These are phyloP conservation scores for Dexiosoma caninum DNA, from an alignment of 2,888 invertebrate species.

Conservation along the genomic window DNA sequence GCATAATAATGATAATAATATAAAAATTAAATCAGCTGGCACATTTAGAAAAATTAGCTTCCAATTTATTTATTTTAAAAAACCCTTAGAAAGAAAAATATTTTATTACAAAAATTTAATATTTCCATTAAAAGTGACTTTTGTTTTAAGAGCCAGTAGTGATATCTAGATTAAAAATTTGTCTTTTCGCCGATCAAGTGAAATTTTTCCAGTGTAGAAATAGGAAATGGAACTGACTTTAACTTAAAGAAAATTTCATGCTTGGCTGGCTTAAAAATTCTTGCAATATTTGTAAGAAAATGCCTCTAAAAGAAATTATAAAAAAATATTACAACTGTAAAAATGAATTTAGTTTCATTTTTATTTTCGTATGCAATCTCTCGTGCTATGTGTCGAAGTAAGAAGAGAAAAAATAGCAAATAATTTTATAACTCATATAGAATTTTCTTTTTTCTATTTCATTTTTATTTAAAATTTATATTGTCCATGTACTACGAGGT, in stretches of 20 bases:
- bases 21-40: no score
- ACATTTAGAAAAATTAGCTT: no score
- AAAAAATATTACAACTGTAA: conserved; percentile 7
- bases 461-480: conserved; percentile 34
- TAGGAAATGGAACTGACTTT: conserved; percentile 12
- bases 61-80: no score
- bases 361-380: conserved; percentile 3
- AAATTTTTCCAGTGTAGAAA: background rate
- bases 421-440: conserved; percentile 32
- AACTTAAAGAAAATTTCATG: conserved; percentile 17
- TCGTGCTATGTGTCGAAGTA: background rate
- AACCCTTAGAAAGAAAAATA: no score
- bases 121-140: no score
- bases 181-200: background rate
- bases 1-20: no score
- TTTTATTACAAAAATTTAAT: no score
- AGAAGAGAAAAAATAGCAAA: background rate
- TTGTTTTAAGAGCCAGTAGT: no score
- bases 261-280: conserved; percentile 23
- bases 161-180: background rate
- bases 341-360: conserved; percentile 2
- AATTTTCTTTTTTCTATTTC: conserved; percentile 4
- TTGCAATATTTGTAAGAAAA: conserved; percentile 21
- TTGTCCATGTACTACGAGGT: conserved; percentile 41
- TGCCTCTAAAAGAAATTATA: conserved; percentile 1